Conservation (phyloP, 2,113 vertebrate genomes). For the Laticauda laticaudata region DNA sequence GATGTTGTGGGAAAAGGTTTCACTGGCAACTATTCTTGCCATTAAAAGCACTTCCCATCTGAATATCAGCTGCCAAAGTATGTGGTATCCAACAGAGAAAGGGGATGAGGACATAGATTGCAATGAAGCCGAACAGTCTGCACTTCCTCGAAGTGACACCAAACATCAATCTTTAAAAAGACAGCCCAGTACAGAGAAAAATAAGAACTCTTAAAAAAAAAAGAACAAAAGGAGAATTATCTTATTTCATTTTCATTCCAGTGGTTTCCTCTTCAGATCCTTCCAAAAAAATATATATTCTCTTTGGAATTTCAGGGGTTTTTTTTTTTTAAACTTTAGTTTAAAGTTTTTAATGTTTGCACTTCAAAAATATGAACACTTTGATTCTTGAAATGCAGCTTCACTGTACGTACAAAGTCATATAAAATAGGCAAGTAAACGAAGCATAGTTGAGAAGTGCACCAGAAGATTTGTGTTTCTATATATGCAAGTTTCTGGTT, state of each 20-base stretch:
- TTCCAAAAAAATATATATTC: conserved; percentile 57
- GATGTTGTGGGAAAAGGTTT: conserved; percentile 77
- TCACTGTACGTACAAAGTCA: conserved; percentile 42
- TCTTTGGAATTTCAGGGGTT: conserved; percentile 44
- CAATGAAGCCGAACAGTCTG: conserved; percentile 85
- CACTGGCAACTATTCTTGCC: conserved; percentile 81
- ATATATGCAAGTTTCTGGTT: background rate
- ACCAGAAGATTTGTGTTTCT: background rate
- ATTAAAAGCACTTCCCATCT: conserved; percentile 84
- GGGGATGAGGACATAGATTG: conserved; percentile 83
- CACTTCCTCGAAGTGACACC: conserved; percentile 89
- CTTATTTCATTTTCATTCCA: conserved; percentile 57
- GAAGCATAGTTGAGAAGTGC: conserved; percentile 3
- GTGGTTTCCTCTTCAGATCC: conserved; percentile 61
- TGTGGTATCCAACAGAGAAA: conserved; percentile 83
- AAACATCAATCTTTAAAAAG: conserved; percentile 88
- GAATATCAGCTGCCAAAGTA: conserved; percentile 84
- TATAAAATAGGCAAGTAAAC: background rate
- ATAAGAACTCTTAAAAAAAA: conserved; percentile 61
- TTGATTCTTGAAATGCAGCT: conserved; percentile 44
- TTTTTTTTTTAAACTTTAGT: conserved; percentile 41
- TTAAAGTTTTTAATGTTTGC: conserved; percentile 27
- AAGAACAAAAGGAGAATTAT: conserved; percentile 84
- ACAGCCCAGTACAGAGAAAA: conserved; percentile 69
- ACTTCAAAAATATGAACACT: conserved; percentile 11